Base-by-base conservation (phyloP, 1,140 invertebrate species). In the Hypsibius dujardini region DNA sequence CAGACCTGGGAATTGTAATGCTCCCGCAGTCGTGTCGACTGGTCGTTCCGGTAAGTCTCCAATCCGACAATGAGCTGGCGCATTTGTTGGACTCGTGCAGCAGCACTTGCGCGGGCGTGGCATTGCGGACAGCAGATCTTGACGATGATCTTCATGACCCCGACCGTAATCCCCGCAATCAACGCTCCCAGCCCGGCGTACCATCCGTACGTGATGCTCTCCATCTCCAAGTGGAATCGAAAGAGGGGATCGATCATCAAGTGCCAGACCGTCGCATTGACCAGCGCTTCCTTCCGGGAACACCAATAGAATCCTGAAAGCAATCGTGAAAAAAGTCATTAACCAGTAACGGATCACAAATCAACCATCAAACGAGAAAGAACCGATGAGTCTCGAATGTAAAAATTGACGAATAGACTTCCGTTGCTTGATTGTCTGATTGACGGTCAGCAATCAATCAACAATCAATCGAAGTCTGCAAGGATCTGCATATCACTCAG, bases 131-230 rank as follows among this genome's bases (percentile, higher is more conserved):
- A 67, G 42, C 62, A 67, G 12, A 67, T 12, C 3, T 42, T 12
- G 12, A 67, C 62, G 3, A 67, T 45, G 12, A 67, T 7, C 42
- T 67, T 67, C 62, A 67, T 67, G 3, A 67, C 3, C 0, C 62
- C 62, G 12, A 67, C 42, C 7, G 62, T 67, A 42, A 67, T 67
- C 3, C 62, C 62, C 12, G 45, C 3, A 3, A 67, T 15, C 12
- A 67, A 42, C 62, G 62, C 45, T 7, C 62, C 62, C 62, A 67
- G 62, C 7, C 62, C 62, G 12, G 62, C 62, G 42, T 15, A 67
- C 62, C 62, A 67, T 67, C 62, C 62, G 42, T 67, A 67, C 12
- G 42, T 67, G 62, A 67, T 42, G 62, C 62, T 67, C 45, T 67
- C 62, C 42, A 67, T 67, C 42, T 67, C 62, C 62, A 67, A 3